phyloP scores from a whole-genome alignment of 2,113 vertebrate genomes.

The Ursus arctos region DNA sequence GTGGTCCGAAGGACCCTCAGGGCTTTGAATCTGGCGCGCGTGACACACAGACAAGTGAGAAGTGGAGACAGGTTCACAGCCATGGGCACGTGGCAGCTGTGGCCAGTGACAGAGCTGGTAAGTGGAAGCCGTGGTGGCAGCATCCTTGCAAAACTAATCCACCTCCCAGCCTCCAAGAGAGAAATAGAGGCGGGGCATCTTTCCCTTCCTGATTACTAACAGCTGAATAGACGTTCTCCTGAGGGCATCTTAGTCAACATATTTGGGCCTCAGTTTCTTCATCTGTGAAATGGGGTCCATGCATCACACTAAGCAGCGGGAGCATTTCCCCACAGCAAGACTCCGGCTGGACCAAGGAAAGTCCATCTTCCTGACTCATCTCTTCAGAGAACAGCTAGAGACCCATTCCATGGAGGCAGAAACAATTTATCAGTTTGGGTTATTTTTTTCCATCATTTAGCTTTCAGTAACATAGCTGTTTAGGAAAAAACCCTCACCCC shows the following conservation, averaged over 20 bases:
- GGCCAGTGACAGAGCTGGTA: not conserved
- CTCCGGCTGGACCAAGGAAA: not conserved
- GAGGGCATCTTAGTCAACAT: not conserved
- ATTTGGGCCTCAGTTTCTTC: not conserved
- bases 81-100: rapidly evolving
- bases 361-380: not conserved
- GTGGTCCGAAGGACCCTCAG: not conserved
- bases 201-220: not conserved
- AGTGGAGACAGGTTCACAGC: not conserved
- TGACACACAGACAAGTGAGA: not conserved
- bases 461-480: not conserved
- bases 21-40: not conserved
- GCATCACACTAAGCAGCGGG: rapidly evolving
- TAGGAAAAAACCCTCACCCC: not conserved
- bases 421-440: not conserved
- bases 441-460: not conserved
- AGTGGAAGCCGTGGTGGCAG: not conserved
- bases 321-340: not conserved
- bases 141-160: not conserved
- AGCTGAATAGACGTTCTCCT: not conserved
- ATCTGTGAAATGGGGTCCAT: not conserved
- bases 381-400: not conserved
- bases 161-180: not conserved
- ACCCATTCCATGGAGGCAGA: not conserved
- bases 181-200: not conserved